Conservation (phyloP, 2,888 invertebrate genomes). For the Yponomeuta evonymella region DNA sequence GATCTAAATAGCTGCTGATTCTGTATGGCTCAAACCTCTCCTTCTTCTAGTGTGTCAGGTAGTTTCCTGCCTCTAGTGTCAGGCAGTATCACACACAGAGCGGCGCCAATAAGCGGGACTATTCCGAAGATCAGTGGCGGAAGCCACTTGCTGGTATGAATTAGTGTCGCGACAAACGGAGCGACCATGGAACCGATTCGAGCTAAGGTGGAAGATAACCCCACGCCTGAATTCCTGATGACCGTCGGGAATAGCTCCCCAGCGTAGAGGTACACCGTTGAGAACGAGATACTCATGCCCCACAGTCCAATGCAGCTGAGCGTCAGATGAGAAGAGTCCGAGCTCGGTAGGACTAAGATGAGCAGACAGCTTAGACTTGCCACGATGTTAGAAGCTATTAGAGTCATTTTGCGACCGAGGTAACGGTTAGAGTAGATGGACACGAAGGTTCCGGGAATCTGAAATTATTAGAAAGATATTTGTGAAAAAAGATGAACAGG, state of each 20-base stretch:
- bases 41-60: constrained; percentile 88
- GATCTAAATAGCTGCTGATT: not conserved
- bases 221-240: constrained; percentile 90
- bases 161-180: constrained; percentile 86
- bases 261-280: constrained; percentile 90
- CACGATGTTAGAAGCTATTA: constrained; percentile 79
- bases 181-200: constrained; percentile 91
- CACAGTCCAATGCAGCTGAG: constrained; percentile 86
- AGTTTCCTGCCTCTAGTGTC: constrained; percentile 86
- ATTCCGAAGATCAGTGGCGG: constrained; percentile 85
- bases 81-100: constrained; percentile 81
- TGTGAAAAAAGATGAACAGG: not conserved
- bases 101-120: constrained; percentile 80
- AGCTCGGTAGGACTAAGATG: constrained; percentile 73
- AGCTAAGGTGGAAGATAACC: constrained; percentile 89
- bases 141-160: constrained; percentile 72
- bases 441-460: constrained; percentile 78
- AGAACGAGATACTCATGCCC: constrained; percentile 88
- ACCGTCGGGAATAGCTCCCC: constrained; percentile 94
- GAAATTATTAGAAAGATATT: constrained; percentile 28
- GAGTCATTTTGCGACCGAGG: constrained; percentile 80
- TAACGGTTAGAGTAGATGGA: constrained; percentile 80
- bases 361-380: constrained; percentile 80
- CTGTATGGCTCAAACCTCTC: constrained; percentile 64
- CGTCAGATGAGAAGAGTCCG: constrained; percentile 69